phyloP scores from a whole-genome alignment of 2,797 vertebrate species.

The Silurus lanzhouensis region DNA sequence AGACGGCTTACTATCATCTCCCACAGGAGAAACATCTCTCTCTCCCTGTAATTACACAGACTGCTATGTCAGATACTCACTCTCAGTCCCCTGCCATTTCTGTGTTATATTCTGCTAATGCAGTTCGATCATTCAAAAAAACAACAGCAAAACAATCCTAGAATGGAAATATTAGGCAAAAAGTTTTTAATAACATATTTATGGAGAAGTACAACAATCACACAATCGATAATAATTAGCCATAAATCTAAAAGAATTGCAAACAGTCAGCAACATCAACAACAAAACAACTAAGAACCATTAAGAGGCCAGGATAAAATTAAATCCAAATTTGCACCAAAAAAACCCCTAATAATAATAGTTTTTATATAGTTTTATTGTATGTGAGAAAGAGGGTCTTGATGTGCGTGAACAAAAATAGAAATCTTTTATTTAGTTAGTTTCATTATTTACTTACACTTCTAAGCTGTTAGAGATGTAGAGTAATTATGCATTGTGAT shows the following conservation, averaged over 20 bases:
- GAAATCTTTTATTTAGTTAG: too few species aligned
- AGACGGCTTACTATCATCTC: conserved; percentile 18
- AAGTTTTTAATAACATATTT: not conserved
- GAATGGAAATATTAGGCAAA: not conserved
- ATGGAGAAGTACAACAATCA: not conserved
- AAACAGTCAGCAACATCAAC: not conserved
- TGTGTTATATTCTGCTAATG: conserved; percentile 39
- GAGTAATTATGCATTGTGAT: not conserved
- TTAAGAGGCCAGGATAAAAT: not conserved
- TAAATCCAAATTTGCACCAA: not conserved
- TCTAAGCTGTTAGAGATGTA: not conserved
- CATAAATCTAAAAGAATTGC: not conserved
- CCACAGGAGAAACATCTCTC: conserved; percentile 45
- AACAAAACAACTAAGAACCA: not conserved
- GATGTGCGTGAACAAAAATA: not conserved
- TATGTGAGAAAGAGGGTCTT: not conserved
- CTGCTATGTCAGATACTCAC: conserved; percentile 35
- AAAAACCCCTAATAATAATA: not conserved
- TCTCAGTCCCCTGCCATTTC: conserved; percentile 31
- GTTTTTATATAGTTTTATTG: too few species aligned
- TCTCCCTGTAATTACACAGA: conserved; percentile 35
- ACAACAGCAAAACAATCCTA: conserved; percentile 1
- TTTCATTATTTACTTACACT: not conserved
- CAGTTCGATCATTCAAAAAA: conserved; percentile 21
- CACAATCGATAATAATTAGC: not conserved